Evolutionary conservation across 2,888 invertebrate species (phyloP).

Genomic region (Gordius sp.): DNA sequence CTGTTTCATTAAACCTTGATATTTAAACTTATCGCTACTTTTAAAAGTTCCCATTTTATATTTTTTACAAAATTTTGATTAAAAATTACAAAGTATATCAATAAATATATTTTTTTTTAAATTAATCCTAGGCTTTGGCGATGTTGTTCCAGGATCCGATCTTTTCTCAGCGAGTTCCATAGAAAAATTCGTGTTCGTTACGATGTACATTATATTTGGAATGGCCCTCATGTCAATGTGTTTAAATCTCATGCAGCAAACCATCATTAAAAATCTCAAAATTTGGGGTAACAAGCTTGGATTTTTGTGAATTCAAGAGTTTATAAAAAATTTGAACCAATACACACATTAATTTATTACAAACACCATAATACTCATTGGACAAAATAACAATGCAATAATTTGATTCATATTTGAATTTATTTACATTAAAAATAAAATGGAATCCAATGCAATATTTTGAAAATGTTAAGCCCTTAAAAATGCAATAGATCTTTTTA

Average conservation of each 20-base stretch:
- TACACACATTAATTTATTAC: no score
- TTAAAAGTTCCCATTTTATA: no score
- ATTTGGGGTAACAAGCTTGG: neutral
- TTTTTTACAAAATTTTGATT: no score
- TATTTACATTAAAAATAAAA: no score
- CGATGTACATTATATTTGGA: constrained; percentile 8
- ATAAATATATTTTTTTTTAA: no score
- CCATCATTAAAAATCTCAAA: neutral
- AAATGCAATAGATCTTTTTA: no score
- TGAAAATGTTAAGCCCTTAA: no score
- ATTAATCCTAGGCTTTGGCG: constrained; percentile 8
- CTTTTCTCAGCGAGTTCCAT: constrained; percentile 7
- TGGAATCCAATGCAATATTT: no score
- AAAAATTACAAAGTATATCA: no score
- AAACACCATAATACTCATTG: neutral
- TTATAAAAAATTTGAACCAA: neutral
- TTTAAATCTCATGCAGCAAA: constrained; percentile 12
- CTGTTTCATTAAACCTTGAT: no score
- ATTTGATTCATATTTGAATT: neutral
- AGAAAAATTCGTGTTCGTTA: constrained; percentile 8
- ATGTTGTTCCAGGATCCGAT: constrained; percentile 9
- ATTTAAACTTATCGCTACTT: no score
- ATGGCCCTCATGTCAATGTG: constrained; percentile 13
- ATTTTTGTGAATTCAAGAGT: neutral
- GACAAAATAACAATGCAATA: neutral